Base-by-base conservation (phyloP, 2,888 invertebrate species). In the Trisateles emortualis region DNA sequence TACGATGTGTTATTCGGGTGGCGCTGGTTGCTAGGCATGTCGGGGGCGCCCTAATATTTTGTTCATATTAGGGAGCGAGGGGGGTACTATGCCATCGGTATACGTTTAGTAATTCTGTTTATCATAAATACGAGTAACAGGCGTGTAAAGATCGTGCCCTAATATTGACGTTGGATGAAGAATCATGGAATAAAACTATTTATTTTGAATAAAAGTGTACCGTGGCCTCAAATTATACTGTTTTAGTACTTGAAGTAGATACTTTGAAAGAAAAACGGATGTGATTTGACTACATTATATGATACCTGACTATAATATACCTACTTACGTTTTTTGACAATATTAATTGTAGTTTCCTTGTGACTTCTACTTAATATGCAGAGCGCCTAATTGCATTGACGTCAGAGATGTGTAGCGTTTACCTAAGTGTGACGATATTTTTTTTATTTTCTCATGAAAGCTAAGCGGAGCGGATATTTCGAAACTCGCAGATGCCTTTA, bases 11-110 rank as follows among this genome's bases (percentile, higher is more conserved):
- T 56, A 54, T 39, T 50, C 55, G 64, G 63, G 72, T 56, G 60
- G 68, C 54, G 47, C 42, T 60, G 61, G 69, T 69, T 69, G 69
- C 72, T 72, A 69, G 69, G 69, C 68, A 64, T 52, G 50, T 52
- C 48, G 53, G 35, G 48, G 52, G 61, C 72, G 40, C 72, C 64
- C 65, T 49, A 64, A 64, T 72, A 69, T 68, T 71, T 72, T 59
- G 64, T 69, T 59, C 72, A 59, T 57, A 51, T 53, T 59, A 61
- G 64, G 68, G 72, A 59, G 61, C 49, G 64, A 59, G 64, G 64
- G 47, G 47, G 68, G 56, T 60, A 68, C 59, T 59, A 71, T 68
- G 68, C 52, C 61, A 72, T 61, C 72, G 52, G 59, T 56, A 59
- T 60, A 52, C 44, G 51, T 64, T 61, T 60, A 55, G 56, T 64